phyloP scores from a whole-genome alignment of 2,113 vertebrate species.

The Xenopus borealis region DNA sequence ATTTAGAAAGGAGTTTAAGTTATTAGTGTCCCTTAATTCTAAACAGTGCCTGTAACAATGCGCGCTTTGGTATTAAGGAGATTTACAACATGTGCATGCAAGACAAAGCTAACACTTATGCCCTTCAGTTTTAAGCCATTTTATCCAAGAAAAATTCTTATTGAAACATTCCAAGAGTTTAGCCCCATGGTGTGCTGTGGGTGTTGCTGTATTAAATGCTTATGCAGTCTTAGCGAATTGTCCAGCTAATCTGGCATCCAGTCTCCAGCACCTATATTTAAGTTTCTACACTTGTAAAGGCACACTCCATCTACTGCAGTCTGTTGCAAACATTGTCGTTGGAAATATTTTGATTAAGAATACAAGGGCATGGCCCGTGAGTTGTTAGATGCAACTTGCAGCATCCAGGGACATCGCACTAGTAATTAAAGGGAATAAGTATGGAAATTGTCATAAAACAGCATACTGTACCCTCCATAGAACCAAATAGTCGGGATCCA shows the following conservation, averaged over 20 bases:
- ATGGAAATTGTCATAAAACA: no score
- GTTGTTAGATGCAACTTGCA: no score
- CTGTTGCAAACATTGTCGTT: no score
- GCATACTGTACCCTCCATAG: no score
- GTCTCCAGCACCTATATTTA: neutral
- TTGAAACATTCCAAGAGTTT: constrained; percentile 2
- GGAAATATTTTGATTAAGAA: no score
- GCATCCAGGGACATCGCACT: no score
- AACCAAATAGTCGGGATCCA: no score
- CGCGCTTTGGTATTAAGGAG: neutral
- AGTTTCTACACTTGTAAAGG: no score
- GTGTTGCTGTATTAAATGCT: neutral
- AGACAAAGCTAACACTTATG: constrained; percentile 2
- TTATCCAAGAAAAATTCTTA: constrained; percentile 7
- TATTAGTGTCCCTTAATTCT: neutral
- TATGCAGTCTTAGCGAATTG: neutral
- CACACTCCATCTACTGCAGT: no score
- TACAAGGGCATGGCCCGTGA: no score
- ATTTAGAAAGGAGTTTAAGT: no score
- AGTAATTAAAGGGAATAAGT: no score
- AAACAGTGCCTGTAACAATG: neutral
- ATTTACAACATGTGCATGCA: neutral
- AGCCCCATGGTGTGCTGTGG: neutral
- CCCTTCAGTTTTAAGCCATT: neutral
- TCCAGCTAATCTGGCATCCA: neutral